phyloP scores from a whole-genome alignment of 2,113 vertebrate species.

The Mormyrus iriodes region DNA sequence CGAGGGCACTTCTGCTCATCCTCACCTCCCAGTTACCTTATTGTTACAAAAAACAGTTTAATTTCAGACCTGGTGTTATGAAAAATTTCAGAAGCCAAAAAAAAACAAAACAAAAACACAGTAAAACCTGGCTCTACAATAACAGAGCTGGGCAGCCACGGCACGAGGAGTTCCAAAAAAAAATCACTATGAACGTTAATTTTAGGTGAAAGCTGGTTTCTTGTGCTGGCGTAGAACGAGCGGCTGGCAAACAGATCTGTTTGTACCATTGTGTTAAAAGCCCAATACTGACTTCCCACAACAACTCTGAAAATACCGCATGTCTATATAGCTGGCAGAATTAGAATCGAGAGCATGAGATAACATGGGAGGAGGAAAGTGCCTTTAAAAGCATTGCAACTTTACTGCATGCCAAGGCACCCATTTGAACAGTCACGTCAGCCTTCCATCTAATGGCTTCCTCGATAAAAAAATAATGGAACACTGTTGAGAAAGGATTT shows the following conservation, averaged over 20 bases:
- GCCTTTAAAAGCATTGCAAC: neutral
- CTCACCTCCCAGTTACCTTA: neutral
- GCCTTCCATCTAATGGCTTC: neutral
- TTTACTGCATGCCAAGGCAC: neutral
- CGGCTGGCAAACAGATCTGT: neutral
- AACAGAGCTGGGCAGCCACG: neutral
- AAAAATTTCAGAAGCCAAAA: neutral
- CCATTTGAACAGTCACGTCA: conserved; percentile 1
- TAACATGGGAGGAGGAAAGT: neutral
- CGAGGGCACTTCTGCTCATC: neutral
- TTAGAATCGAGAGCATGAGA: neutral
- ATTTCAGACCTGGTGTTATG: neutral
- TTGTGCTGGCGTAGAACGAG: neutral
- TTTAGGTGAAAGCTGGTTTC: neutral
- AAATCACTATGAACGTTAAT: neutral
- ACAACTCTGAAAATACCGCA: neutral
- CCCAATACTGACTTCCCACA: neutral
- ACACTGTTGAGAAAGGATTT: neutral
- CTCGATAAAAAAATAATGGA: neutral
- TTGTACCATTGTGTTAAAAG: neutral
- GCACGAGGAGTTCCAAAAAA: no score
- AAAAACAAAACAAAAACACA: neutral
- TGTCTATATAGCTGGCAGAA: neutral
- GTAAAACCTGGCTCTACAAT: neutral
- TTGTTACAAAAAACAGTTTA: neutral